A percentile compares a stretch with the other conserved stretches of the same genome.
Evolutionary conservation across 2,888 invertebrate genomes (phyloP).

Genomic region (Zaprionus bogoriensis): DNA sequence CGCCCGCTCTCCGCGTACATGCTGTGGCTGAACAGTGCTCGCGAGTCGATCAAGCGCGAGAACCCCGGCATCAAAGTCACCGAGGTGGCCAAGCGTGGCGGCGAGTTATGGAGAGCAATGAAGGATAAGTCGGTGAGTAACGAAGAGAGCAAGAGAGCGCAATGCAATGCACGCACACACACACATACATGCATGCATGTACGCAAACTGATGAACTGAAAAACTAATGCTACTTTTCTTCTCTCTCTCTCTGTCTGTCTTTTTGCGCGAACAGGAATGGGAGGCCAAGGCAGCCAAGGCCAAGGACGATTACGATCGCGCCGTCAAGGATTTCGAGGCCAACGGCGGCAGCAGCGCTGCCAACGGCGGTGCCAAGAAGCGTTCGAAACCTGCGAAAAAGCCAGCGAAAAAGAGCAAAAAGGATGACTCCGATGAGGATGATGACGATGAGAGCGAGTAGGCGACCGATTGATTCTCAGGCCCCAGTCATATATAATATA

Average conservation of each 20-base stretch:
- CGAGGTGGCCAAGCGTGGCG: conserved; percentile 96
- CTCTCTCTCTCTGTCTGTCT: background rate
- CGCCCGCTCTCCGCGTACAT: conserved; percentile 96
- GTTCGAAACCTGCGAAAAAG: conserved; percentile 82
- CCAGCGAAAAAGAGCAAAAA: conserved; percentile 85
- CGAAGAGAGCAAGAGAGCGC: no score
- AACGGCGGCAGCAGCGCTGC: conserved; percentile 86
- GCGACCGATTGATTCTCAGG: conserved; percentile 22
- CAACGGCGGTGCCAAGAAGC: conserved; percentile 84
- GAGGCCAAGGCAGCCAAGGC: conserved; percentile 93
- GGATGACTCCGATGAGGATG: conserved; percentile 86
- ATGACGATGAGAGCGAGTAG: conserved; percentile 87
- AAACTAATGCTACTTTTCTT: background rate
- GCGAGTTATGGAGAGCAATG: conserved; percentile 96
- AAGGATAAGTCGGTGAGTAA: conserved; percentile 90
- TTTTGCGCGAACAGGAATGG: no score
- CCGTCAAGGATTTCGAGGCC: conserved; percentile 94
- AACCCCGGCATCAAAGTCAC: conserved; percentile 95
- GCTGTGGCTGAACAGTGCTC: conserved; percentile 95
- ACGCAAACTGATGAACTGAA: background rate
- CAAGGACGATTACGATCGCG: conserved; percentile 94
- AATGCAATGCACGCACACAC: no score
- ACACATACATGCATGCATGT: no score
- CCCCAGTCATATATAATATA: conserved; percentile 25
- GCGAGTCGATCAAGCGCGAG: conserved; percentile 94